Conservation (phyloP, 2,113 vertebrate species). For the Phaethornis superciliosus region DNA sequence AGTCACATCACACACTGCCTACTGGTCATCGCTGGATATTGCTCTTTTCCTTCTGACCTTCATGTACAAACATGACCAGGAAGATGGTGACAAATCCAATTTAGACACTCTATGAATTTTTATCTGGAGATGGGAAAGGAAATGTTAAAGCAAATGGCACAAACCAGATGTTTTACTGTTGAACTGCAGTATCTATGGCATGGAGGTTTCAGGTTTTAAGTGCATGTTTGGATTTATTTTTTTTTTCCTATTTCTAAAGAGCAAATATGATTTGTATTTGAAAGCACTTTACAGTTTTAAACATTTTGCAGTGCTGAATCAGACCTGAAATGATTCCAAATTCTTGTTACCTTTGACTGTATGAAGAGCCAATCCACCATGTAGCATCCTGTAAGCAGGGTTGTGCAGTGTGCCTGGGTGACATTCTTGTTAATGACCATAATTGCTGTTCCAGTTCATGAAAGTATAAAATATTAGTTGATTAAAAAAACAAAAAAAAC, state of each 20-base stretch:
- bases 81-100: slow-evolving; percentile 65
- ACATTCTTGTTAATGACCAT: slow-evolving; percentile 18
- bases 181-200: slow-evolving; percentile 45
- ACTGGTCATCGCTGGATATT: slow-evolving; percentile 96
- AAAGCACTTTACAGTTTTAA: slow-evolving; percentile 70
- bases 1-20: slow-evolving; percentile 96
- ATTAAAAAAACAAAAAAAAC: neutral
- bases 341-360: slow-evolving; percentile 17
- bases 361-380: neutral
- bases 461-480: neutral
- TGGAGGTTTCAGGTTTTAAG: slow-evolving; percentile 71
- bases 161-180: slow-evolving; percentile 29
- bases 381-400: slow-evolving; percentile 43
- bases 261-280: slow-evolving; percentile 66
- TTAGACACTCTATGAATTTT: slow-evolving; percentile 70
- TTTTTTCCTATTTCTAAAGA: slow-evolving; percentile 52
- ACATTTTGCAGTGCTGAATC: slow-evolving; percentile 62
- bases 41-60: slow-evolving; percentile 96
- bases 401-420: slow-evolving; percentile 17
- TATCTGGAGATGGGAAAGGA: neutral
- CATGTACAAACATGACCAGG: slow-evolving; percentile 86
- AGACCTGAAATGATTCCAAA: slow-evolving; percentile 40
- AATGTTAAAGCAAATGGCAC: slow-evolving; percentile 25
- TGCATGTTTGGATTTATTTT: slow-evolving; percentile 62
- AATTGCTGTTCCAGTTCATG: slow-evolving; percentile 34